Conservation (phyloP, 2,797 vertebrate species). For the Lagocephalus sceleratus region DNA sequence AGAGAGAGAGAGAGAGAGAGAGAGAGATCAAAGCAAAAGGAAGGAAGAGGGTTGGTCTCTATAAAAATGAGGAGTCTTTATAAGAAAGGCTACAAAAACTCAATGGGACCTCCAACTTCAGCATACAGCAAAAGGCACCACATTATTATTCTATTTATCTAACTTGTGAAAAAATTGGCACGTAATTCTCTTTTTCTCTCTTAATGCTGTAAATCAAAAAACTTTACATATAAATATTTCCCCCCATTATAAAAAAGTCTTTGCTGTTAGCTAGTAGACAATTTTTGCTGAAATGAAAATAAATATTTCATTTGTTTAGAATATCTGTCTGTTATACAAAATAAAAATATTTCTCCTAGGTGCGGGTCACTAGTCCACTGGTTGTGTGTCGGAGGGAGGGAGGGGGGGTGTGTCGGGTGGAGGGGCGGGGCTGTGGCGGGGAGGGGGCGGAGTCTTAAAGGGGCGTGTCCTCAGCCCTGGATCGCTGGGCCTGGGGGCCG, state of each 20-base stretch:
- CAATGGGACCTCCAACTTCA: slow-evolving; percentile 92
- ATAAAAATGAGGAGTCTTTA: slow-evolving; percentile 84
- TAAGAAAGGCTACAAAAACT: slow-evolving; percentile 94
- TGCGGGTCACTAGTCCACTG: slow-evolving; percentile 83
- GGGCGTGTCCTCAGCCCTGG: slow-evolving; percentile 86
- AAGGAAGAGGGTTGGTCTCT: slow-evolving; percentile 77
- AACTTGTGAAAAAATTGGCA: slow-evolving; percentile 99
- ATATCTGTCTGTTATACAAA: slow-evolving; percentile 99
- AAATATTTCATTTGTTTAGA: slow-evolving; percentile 99
- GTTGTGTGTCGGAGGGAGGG: slow-evolving; percentile 56
- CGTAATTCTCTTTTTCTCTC: slow-evolving; percentile 83
- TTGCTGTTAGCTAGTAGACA: slow-evolving; percentile 99
- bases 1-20: slow-evolving; percentile 35
- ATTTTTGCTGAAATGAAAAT: slow-evolving; percentile 99
- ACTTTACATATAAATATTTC: slow-evolving; percentile 98
- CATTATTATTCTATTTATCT: slow-evolving; percentile 97
- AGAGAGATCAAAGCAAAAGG: slow-evolving; percentile 63
- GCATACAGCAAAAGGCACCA: slow-evolving; percentile 99
- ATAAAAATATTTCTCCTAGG: slow-evolving; percentile 97
- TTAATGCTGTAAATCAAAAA: slow-evolving; percentile 98
- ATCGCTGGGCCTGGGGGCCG: slow-evolving; percentile 75
- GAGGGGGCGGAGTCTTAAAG: slow-evolving; percentile 79
- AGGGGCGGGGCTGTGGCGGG: slow-evolving; percentile 32
- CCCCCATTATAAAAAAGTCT: slow-evolving; percentile 97
- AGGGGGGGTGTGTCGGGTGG: slow-evolving; percentile 55